Conservation (phyloP, 2,113 vertebrate genomes). For the Upupa epops region DNA sequence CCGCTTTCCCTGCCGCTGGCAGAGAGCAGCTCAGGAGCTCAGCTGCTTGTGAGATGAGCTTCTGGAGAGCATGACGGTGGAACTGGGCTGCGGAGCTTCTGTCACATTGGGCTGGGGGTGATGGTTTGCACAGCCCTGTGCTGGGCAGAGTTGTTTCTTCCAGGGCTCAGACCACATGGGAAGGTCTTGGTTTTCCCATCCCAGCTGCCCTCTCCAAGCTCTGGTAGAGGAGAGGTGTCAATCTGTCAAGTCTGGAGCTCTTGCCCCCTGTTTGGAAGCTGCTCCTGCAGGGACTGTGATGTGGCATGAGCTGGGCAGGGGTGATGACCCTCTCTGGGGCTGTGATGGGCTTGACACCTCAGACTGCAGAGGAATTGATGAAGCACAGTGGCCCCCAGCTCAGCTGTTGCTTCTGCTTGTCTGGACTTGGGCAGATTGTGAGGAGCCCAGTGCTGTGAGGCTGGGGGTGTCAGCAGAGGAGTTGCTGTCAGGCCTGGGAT, state of each 20-base stretch:
- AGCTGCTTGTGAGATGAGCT: neutral
- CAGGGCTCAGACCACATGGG: neutral
- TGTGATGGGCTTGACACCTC: neutral
- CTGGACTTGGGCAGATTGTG: too few species aligned
- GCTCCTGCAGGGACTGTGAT: rapidly evolving
- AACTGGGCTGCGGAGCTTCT: too few species aligned
- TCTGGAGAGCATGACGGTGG: neutral
- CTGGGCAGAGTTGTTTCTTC: neutral
- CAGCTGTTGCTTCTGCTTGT: neutral
- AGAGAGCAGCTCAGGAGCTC: too few species aligned
- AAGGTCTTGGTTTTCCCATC: neutral
- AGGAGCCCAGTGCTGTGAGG: too few species aligned
- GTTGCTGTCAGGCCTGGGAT: too few species aligned
- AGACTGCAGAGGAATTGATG: too few species aligned
- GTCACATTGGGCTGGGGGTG: too few species aligned
- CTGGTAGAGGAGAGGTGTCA: neutral
- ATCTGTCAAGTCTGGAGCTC: neutral
- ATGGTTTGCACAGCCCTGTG: neutral
- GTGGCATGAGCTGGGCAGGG: neutral
- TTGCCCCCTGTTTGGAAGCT: neutral
- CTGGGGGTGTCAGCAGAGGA: neutral
- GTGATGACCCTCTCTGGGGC: rapidly evolving
- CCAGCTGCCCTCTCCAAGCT: neutral
- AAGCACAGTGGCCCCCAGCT: neutral
- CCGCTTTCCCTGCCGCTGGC: neutral